Percentiles rank a stretch among this genome's conserved stretches.
Conservation (phyloP, 1,140 invertebrate genomes). For the Trachelipus rathkii region DNA sequence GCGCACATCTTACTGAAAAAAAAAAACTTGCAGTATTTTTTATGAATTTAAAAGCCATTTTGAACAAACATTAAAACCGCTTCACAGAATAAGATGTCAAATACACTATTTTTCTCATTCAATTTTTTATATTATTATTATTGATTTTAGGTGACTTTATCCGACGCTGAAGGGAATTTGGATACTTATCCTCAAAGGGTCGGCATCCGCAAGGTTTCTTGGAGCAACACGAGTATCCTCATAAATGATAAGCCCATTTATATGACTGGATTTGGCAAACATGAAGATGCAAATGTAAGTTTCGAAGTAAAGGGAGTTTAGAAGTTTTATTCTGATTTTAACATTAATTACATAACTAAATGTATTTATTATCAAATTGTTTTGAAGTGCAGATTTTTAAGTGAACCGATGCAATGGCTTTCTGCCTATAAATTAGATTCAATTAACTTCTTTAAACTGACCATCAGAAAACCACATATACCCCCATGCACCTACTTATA, state of each 20-base stretch:
- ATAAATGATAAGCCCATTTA: conserved; percentile 84
- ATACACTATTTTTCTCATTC: neutral
- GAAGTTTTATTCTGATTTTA: neutral
- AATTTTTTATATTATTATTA: neutral
- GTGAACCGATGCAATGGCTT: neutral
- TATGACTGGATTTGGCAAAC: conserved; percentile 87
- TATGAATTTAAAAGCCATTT: no score
- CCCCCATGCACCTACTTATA: no score
- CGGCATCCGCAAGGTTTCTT: conserved; percentile 73
- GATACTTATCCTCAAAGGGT: conserved; percentile 80
- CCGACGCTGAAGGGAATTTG: conserved; percentile 13
- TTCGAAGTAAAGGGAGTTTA: neutral
- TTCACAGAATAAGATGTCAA: neutral
- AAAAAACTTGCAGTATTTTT: no score
- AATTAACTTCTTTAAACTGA: no score
- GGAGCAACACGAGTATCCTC: conserved; percentile 59
- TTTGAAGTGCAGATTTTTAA: neutral
- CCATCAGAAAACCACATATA: no score
- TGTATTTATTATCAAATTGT: neutral
- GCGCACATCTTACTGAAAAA: no score
- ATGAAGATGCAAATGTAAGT: conserved; percentile 87
- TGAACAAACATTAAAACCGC: neutral
- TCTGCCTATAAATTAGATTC: no score
- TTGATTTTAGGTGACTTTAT: conserved; percentile 26
- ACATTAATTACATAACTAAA: neutral